Conservation (phyloP, 2,888 invertebrate species). For the Melinopterus prodromus region DNA sequence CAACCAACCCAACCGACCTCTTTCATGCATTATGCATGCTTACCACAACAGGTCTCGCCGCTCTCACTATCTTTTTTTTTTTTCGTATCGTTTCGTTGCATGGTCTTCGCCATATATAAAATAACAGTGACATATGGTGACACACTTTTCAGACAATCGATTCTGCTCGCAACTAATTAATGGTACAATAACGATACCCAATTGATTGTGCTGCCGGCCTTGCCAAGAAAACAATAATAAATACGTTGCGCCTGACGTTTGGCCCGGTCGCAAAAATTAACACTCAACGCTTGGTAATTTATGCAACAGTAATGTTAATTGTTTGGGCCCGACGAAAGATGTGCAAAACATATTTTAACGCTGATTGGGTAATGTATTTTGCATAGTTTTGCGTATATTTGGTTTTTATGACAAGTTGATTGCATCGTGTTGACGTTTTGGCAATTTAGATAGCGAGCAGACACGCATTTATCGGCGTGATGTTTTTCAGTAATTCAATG, state of each 20-base stretch:
- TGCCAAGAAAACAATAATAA: not conserved
- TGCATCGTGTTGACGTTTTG: too few relatives aligned
- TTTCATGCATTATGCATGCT: slow-evolving; percentile 4
- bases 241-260: not conserved
- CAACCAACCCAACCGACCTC: not conserved
- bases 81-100: not conserved
- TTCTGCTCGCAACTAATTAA: not conserved
- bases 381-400: not conserved
- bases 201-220: not conserved
- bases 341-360: not conserved
- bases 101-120: not conserved
- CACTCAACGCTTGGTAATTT: too few relatives aligned
- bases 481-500: too few relatives aligned
- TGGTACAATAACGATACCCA: not conserved
- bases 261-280: not conserved
- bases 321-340: not conserved
- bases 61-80: not conserved
- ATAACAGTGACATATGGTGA: not conserved
- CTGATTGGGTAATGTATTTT: not conserved
- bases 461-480: not conserved
- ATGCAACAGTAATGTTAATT: not conserved
- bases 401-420: too few relatives aligned
- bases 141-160: not conserved
- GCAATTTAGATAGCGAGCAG: not conserved
- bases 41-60: not conserved